phyloP scores from a whole-genome alignment of 1,140 invertebrate species.

The Caenorhabditis brenneri region DNA sequence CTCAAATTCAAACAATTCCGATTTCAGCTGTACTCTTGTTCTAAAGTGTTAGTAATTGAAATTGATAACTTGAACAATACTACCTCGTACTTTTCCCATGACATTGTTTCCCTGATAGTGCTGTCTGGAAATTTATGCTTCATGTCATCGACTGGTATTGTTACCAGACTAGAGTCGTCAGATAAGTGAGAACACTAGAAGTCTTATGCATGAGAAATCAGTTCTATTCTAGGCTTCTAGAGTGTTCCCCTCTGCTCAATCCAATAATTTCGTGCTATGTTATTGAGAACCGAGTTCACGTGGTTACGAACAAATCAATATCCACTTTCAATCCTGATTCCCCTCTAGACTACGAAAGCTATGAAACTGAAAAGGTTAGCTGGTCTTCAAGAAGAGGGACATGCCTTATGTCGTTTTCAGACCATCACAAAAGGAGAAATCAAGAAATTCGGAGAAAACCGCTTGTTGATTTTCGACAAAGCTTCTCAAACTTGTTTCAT shows the following conservation, averaged over 20 bases:
- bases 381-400: no score
- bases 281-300: not conserved
- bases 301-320: not conserved
- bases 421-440: not conserved
- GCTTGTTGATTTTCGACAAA: slow-evolving; percentile 1
- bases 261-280: not conserved
- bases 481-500: not conserved
- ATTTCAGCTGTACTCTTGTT: not conserved
- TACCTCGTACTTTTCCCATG: not conserved
- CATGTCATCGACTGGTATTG: not conserved
- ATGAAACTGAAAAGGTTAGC: not conserved
- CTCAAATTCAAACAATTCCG: not conserved
- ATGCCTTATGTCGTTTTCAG: no score
- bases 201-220: not conserved
- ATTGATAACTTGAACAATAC: not conserved
- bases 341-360: slow-evolving; percentile 23
- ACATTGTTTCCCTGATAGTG: not conserved
- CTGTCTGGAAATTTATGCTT: not conserved
- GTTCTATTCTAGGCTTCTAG: not conserved
- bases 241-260: not conserved
- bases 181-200: not conserved
- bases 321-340: not conserved
- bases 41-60: not conserved
- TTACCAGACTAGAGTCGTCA: not conserved
- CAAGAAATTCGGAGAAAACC: not conserved